These are phyloP conservation scores for Penaeus indicus DNA, from an alignment of 1,140 invertebrate genomes.

Conservation along the genomic window DNA sequence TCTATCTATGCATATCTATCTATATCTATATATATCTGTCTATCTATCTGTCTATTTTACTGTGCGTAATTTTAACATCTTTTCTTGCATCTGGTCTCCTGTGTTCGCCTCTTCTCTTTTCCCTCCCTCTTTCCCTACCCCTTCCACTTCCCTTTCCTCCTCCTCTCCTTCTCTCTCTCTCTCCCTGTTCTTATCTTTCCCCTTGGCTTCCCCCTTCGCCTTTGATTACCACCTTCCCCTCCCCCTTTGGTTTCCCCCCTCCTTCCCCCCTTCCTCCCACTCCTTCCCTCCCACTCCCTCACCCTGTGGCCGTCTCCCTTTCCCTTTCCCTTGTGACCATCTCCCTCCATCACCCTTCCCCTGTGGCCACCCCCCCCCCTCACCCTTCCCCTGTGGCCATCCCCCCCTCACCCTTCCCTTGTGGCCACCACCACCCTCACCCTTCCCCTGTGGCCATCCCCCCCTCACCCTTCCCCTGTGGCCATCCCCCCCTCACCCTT, in stretches of 20 bases:
- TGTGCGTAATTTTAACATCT: neutral
- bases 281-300: neutral
- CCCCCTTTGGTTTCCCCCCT: neutral
- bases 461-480: too few species aligned
- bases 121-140: neutral
- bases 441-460: too few species aligned
- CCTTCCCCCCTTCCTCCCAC: neutral
- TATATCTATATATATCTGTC: too few species aligned
- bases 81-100: neutral
- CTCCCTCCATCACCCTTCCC: too few species aligned
- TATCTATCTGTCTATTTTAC: too few species aligned
- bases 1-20: too few species aligned
- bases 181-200: neutral
- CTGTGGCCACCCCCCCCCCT: neutral
- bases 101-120: neutral
- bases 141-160: neutral
- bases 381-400: neutral
- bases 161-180: neutral
- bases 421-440: neutral
- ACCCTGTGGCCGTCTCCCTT: too few species aligned
- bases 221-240: neutral
- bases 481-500: neutral
- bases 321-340: too few species aligned
- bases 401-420: neutral
- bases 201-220: neutral